Evolutionary conservation across 2,797 vertebrate species (phyloP), one percentile per base, ranked within the genome.

Genomic region (Spinibarbus caldwelli): DNA sequence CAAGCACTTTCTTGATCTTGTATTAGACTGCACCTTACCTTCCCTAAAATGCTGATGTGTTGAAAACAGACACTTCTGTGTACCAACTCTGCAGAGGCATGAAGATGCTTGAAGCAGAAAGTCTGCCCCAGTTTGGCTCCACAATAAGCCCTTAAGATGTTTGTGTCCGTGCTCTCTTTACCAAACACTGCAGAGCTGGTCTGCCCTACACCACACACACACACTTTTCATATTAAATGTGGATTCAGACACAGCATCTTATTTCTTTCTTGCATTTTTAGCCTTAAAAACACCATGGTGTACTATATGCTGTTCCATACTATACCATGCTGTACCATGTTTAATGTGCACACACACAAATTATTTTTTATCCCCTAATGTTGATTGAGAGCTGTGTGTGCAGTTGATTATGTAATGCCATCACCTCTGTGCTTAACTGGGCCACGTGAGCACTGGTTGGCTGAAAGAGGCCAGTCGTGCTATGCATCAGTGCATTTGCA

Each of bases 121-220:
- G 52, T 89, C 80, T 86, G 87, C 77, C 76, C 87, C 80, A 88
- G 64, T 89, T 88, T 80, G 70, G 54, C 84, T 57, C 31, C 68
- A 82, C 52, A 80, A 45, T 83, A 85, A 80, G 75, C 80, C 78
- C 78, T 81, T 68, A 82, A 84, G 78, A 62, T 88, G 78, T 80
- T 78, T 68, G 66, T 84, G 45, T 85, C 64, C 73, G 45, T 59
- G 49, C 34, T 64, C 54, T 67, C 68, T 71, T 82, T 83, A 86
- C 73, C 57, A 82, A 78, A 73, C 67, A 41, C 41, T 67, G 80
- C 76, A 71, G 29, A 67, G 85, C 66, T 88, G 75, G 57, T 68
- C 41, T 77, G 34, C 54, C 3, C 71, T 67, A 82, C 29, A 38
- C 73, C 72, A 84, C n/a, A 31, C 43, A 47, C 49, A 9, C 45